These are phyloP conservation scores for Melanotus villosus DNA, from an alignment of 2,888 invertebrate species.

Conservation along the genomic window DNA sequence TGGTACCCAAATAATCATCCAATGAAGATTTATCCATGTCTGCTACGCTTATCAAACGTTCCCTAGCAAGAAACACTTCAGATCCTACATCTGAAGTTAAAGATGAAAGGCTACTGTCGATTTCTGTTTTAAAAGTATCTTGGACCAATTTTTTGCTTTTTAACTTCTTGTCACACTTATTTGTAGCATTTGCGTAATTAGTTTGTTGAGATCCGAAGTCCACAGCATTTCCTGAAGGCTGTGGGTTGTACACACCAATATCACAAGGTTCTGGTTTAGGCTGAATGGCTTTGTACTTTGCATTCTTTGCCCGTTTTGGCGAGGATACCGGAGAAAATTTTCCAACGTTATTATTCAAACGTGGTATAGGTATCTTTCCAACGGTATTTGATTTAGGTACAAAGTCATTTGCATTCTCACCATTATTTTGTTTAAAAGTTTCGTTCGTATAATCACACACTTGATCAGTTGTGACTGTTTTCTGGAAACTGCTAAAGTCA, in stretches of 20 bases:
- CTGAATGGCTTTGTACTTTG: constrained; percentile 71
- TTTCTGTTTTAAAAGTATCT: constrained; percentile 35
- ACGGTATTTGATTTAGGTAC: constrained; percentile 30
- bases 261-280: constrained; percentile 68
- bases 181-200: constrained; percentile 52
- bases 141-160: constrained; percentile 52
- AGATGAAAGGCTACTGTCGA: constrained; percentile 32
- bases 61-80: constrained; percentile 66
- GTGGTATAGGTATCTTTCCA: constrained; percentile 62
- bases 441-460: constrained; percentile 43
- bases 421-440: constrained; percentile 25
- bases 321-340: constrained; percentile 53
- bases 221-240: constrained; percentile 54
- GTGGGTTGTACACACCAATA: constrained; percentile 66
- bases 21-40: constrained; percentile 86
- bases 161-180: constrained; percentile 49
- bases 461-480: constrained; percentile 55
- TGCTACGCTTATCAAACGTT: constrained; percentile 81
- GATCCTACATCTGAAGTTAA: constrained; percentile 46
- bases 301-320: constrained; percentile 54
- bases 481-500: constrained; percentile 69
- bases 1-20: constrained; percentile 85
- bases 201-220: constrained; percentile 65
- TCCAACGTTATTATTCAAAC: constrained; percentile 55
- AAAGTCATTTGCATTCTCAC: constrained; percentile 34